phyloP scores from a whole-genome alignment of 2,888 invertebrate species.

The Hirtodrosophila duncani region DNA sequence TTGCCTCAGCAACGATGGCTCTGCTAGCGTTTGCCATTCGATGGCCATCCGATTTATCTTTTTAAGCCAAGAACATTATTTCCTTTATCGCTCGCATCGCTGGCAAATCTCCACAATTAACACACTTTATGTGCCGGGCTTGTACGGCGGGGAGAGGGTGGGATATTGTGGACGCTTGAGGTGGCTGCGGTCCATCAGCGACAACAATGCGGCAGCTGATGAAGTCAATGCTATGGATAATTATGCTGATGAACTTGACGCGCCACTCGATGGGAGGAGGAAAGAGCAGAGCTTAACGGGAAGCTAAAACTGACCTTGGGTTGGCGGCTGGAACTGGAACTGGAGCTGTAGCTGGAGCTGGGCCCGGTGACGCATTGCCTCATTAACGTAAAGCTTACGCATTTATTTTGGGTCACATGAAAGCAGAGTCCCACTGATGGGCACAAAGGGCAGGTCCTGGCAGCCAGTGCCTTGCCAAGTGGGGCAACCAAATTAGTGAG shows the following conservation, averaged over 20 bases:
- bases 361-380: constrained; percentile 66
- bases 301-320: background rate
- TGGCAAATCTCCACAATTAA: constrained; percentile 65
- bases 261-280: constrained; percentile 9
- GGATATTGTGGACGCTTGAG: background rate
- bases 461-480: no score
- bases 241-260: constrained; percentile 70
- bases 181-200: constrained; percentile 16
- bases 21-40: constrained; percentile 37
- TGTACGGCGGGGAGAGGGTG: background rate
- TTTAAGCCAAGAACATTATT: constrained; percentile 68
- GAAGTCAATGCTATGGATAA: constrained; percentile 70
- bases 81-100: constrained; percentile 49
- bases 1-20: no score
- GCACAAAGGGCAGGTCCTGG: no score
- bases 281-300: no score
- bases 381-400: constrained; percentile 65
- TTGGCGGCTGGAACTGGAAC: background rate
- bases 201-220: constrained; percentile 61
- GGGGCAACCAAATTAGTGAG: no score
- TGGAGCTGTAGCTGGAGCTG: constrained; percentile 11
- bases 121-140: constrained; percentile 60
- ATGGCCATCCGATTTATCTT: constrained; percentile 62
- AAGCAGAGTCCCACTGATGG: no score
- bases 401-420: constrained; percentile 49